These are phyloP conservation scores for Lipophrys pholis DNA, from an alignment of 2,113 vertebrate species.

Conservation along the genomic window DNA sequence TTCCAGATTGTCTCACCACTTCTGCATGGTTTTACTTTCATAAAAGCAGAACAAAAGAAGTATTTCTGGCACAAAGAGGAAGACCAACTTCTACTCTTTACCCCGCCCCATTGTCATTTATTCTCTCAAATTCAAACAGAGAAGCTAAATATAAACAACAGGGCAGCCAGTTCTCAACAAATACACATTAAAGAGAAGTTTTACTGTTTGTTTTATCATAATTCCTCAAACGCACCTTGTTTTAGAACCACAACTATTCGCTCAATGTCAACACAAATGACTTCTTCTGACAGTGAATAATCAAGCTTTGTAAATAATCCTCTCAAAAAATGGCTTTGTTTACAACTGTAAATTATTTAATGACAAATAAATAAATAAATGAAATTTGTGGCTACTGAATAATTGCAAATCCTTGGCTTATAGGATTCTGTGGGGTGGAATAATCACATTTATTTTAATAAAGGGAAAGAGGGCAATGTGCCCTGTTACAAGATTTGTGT, in stretches of 20 bases:
- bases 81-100: no score
- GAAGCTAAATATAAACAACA: slow-evolving; percentile 5
- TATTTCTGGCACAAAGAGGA: slow-evolving; percentile 3
- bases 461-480: not conserved
- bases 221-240: not conserved
- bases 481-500: slow-evolving; percentile 1
- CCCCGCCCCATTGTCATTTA: no score
- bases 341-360: not conserved
- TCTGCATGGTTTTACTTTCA: slow-evolving; percentile 26
- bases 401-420: slow-evolving; percentile 9
- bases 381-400: slow-evolving; percentile 14
- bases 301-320: slow-evolving; percentile 11
- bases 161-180: not conserved
- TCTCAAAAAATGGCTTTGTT: not conserved
- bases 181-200: not conserved
- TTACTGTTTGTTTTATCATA: not conserved
- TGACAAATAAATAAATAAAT: not conserved
- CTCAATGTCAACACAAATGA: slow-evolving; percentile 10
- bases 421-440: not conserved
- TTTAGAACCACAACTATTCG: not conserved
- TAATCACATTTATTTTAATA: slow-evolving; percentile 15
- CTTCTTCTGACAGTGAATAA: not conserved
- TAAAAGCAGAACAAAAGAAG: slow-evolving; percentile 10
- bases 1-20: slow-evolving; percentile 55
- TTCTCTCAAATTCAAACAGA: slow-evolving; percentile 4